Conservation (phyloP, 2,888 invertebrate species). For the Eupithecia tripunctaria region DNA sequence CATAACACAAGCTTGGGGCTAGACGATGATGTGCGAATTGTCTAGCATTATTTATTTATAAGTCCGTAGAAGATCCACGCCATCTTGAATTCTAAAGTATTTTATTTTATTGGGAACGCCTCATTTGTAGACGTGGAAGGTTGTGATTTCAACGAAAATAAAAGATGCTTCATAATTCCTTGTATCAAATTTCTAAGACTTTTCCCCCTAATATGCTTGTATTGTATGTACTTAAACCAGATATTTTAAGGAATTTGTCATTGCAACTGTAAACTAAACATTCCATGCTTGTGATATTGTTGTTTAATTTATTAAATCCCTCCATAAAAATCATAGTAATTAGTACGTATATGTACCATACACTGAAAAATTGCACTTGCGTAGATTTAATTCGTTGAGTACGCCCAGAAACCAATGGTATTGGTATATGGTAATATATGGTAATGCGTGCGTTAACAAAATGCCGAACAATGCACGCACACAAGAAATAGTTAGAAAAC, state of each 20-base stretch:
- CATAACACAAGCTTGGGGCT: too few species aligned
- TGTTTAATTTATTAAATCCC: conserved; percentile 64
- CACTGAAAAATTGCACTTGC: too few species aligned
- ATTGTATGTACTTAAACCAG: conserved; percentile 41
- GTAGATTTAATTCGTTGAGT: too few species aligned
- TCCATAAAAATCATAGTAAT: not conserved
- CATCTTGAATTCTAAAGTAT: not conserved
- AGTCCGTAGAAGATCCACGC: not conserved
- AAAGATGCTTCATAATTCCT: not conserved
- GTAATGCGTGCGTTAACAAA: too few species aligned
- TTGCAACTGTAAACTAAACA: conserved; percentile 83
- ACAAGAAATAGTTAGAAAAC: too few species aligned
- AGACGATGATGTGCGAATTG: too few species aligned
- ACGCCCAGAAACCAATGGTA: too few species aligned
- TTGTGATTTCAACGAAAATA: conserved; percentile 35
- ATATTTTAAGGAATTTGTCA: conserved; percentile 69
- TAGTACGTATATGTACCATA: not conserved
- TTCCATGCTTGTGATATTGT: conserved; percentile 78
- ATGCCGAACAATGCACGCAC: too few species aligned
- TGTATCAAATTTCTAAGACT: conserved; percentile 25
- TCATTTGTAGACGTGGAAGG: not conserved
- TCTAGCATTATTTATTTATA: too few species aligned
- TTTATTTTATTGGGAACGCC: not conserved
- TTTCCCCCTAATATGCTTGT: conserved; percentile 30
- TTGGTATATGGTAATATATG: too few species aligned